Percentiles rank a stretch among this genome's conserved stretches.
Conservation (phyloP, 2,113 vertebrate species). For the Psittacus erithacus region DNA sequence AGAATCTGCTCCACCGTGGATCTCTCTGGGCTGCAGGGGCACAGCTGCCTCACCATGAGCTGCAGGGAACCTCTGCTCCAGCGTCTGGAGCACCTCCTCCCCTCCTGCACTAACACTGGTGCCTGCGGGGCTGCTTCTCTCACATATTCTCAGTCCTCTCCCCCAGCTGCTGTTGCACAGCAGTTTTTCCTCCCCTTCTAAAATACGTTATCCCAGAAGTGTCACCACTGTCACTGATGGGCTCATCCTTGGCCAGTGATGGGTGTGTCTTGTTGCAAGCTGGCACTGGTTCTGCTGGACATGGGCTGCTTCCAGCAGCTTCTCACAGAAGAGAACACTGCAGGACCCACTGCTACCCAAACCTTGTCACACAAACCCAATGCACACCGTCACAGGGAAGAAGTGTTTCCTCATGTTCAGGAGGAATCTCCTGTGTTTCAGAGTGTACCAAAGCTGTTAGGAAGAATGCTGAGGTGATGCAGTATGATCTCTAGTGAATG, state of each 20-base stretch:
- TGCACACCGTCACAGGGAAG: background rate
- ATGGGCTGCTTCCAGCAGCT: background rate
- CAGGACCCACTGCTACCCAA: background rate
- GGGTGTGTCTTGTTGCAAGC: rapidly evolving
- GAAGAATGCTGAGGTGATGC: background rate
- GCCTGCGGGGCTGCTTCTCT: too few species aligned
- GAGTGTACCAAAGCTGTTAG: background rate
- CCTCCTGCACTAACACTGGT: too few species aligned
- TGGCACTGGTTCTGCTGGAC: background rate
- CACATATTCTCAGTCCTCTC: too few species aligned
- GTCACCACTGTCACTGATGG: rapidly evolving
- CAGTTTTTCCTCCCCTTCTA: too few species aligned
- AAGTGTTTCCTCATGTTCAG: background rate
- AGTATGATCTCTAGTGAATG: background rate
- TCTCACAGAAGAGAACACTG: background rate
- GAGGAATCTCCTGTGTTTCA: background rate
- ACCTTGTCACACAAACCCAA: background rate
- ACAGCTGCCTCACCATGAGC: too few species aligned
- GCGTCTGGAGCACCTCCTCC: too few species aligned
- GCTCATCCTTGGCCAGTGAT: background rate
- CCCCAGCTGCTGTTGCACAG: background rate
- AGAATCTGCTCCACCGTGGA: too few species aligned
- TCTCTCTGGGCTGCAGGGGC: too few species aligned
- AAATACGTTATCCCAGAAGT: background rate
- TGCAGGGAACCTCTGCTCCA: too few species aligned